phyloP scores from a whole-genome alignment of 2,113 vertebrate species.

The Brachyhypopomus gauderio region DNA sequence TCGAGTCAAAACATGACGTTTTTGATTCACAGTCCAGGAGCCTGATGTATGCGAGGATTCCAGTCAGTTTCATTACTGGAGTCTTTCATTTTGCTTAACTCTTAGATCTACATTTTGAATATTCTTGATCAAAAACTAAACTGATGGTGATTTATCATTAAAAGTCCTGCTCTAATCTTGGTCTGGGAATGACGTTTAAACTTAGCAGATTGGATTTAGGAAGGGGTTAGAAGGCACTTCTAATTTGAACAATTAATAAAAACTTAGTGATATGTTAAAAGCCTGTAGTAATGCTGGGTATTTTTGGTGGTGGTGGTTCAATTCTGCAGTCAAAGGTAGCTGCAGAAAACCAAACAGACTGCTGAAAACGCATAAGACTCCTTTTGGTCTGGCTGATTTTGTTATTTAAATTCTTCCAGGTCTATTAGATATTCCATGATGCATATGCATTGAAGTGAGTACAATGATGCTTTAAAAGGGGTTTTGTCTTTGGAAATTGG shows the following conservation, averaged over 20 bases:
- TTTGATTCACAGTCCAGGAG: background rate
- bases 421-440: background rate
- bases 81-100: too few species aligned
- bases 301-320: too few species aligned
- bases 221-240: background rate
- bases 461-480: background rate
- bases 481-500: background rate
- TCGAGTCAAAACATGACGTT: too few species aligned
- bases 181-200: too few species aligned
- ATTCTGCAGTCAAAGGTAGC: background rate
- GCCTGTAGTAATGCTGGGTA: too few species aligned
- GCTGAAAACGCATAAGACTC: too few species aligned
- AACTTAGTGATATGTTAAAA: background rate
- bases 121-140: too few species aligned
- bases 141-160: too few species aligned
- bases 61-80: background rate
- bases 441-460: background rate
- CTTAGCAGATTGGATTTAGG: background rate
- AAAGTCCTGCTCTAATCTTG: too few species aligned
- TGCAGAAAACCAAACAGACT: background rate
- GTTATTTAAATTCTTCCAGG: background rate
- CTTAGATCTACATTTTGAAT: too few species aligned
- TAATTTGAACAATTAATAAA: background rate
- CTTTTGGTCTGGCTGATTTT: background rate
- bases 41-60: background rate